Conservation (phyloP, 2,113 vertebrate genomes). For the Elgaria multicarinata region DNA sequence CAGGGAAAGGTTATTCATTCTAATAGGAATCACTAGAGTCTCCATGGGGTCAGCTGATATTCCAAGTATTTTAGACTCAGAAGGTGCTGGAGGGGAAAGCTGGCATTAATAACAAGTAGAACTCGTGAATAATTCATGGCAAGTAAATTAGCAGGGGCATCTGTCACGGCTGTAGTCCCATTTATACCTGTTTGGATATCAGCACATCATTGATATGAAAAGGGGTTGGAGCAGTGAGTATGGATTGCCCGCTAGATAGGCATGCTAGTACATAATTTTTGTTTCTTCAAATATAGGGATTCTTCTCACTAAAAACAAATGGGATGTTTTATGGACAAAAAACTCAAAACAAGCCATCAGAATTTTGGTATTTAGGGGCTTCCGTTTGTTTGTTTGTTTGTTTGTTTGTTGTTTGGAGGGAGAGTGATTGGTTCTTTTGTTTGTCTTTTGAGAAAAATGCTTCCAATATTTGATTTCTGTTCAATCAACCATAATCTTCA, state of each 20-base stretch:
- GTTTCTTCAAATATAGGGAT: background rate
- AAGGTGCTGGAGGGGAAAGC: constrained; percentile 41
- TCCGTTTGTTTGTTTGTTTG: background rate
- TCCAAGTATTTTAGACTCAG: constrained; percentile 15
- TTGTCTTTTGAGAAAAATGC: background rate
- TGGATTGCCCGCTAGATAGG: background rate
- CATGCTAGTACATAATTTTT: background rate
- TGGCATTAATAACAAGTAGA: constrained; percentile 25
- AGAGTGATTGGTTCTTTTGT: background rate
- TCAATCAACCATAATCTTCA: background rate
- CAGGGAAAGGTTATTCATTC: constrained; percentile 46
- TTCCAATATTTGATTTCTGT: background rate
- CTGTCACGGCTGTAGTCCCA: constrained; percentile 36
- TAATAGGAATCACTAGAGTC: background rate
- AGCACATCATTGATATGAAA: constrained; percentile 35
- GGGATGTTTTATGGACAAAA: background rate
- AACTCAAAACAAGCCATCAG: background rate
- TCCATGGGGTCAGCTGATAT: constrained; percentile 15
- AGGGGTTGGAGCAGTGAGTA: background rate
- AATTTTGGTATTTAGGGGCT: background rate
- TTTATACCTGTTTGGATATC: constrained; percentile 34
- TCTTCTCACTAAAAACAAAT: background rate
- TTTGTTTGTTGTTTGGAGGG: background rate
- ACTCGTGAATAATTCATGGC: constrained; percentile 53
- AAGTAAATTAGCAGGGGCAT: constrained; percentile 54